phyloP scores from a whole-genome alignment of 2,888 invertebrate genomes.

The Sylvicola cinctus region DNA sequence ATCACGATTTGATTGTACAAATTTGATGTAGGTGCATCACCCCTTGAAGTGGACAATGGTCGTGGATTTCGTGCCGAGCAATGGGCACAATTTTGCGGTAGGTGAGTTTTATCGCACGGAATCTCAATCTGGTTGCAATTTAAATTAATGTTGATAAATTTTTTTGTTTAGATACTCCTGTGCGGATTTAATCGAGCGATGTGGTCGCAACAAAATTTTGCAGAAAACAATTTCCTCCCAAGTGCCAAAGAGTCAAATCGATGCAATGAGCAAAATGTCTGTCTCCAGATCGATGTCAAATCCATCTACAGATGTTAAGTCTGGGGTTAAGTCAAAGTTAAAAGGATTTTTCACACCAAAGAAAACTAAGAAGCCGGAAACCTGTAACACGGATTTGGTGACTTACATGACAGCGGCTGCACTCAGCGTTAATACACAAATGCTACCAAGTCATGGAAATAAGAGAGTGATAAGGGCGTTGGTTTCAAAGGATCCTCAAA shows the following conservation, averaged over 20 bases:
- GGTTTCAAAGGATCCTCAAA: constrained; percentile 7
- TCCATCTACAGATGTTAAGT: too few relatives aligned
- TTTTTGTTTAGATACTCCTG: constrained; percentile 31
- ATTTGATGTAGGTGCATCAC: constrained; percentile 37
- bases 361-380: background rate
- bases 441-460: constrained; percentile 6
- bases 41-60: constrained; percentile 42
- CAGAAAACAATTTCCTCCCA: background rate
- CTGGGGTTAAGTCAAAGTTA: too few relatives aligned
- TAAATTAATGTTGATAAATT: constrained; percentile 1
- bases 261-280: too few relatives aligned
- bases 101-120: constrained; percentile 13
- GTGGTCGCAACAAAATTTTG: constrained; percentile 22
- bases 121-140: background rate
- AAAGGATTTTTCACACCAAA: too few relatives aligned
- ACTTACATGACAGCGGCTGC: constrained; percentile 9
- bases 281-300: too few relatives aligned
- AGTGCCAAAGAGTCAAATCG: too few relatives aligned
- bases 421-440: constrained; percentile 8
- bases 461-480: constrained; percentile 7
- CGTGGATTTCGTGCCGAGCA: constrained; percentile 48
- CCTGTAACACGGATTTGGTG: constrained; percentile 7
- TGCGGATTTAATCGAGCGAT: constrained; percentile 48
- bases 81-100: constrained; percentile 54
- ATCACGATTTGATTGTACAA: background rate